These are phyloP conservation scores for Automeris io DNA, from an alignment of 2,888 invertebrate genomes.

Conservation along the genomic window DNA sequence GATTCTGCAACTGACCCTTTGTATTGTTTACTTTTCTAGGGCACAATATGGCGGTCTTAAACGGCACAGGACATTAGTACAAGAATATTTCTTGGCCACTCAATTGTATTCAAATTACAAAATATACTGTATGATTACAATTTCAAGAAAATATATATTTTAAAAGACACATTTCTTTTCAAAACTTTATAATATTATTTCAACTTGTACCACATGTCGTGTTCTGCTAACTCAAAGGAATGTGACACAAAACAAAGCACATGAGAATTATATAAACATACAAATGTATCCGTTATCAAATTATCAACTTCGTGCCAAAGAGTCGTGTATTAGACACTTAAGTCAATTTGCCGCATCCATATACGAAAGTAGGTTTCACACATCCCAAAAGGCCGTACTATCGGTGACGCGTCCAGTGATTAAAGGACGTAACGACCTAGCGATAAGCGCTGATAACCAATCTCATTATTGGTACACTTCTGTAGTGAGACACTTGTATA, in stretches of 20 bases:
- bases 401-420: slow-evolving; percentile 66
- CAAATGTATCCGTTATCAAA: background rate
- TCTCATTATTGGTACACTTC: slow-evolving; percentile 59
- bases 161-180: no score
- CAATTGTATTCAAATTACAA: no score
- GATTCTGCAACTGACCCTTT: no score
- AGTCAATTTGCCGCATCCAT: slow-evolving; percentile 37
- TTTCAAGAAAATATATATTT: no score
- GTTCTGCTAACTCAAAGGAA: no score
- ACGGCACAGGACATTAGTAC: no score
- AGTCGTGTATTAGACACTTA: background rate
- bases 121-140: no score
- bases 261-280: background rate
- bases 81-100: no score
- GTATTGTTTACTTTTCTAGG: no score
- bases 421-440: slow-evolving; percentile 68
- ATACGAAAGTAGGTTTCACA: slow-evolving; percentile 26
- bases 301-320: slow-evolving; percentile 1
- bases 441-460: slow-evolving; percentile 69
- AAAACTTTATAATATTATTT: no score
- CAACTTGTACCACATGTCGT: no score
- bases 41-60: no score
- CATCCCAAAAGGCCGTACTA: slow-evolving; percentile 38
- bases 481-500: slow-evolving; percentile 50
- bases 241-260: background rate